phyloP scores from a whole-genome alignment of 2,888 invertebrate genomes.

The Perizoma affinitatum region DNA sequence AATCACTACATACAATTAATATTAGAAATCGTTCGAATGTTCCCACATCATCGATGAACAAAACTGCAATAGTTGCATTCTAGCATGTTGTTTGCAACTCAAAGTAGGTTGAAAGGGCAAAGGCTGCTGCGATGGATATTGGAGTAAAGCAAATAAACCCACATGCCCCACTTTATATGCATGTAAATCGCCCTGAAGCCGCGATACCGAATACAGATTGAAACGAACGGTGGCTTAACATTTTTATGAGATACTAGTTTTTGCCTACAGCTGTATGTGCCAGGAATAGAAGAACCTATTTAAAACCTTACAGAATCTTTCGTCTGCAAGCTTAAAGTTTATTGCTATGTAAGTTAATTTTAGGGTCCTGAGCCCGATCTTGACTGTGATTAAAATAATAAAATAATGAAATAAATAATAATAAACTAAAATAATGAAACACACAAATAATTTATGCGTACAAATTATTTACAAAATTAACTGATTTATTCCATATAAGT shows the following conservation, averaged over 20 bases:
- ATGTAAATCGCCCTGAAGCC: slow-evolving; percentile 70
- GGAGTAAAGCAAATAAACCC: slow-evolving; percentile 65
- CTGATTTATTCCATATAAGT: too few species aligned
- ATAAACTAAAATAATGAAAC: too few species aligned
- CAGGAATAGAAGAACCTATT: too few species aligned
- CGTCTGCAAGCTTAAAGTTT: too few species aligned
- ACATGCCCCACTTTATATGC: slow-evolving; percentile 62
- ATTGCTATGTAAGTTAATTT: too few species aligned
- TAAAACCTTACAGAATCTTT: too few species aligned
- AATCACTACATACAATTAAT: too few species aligned
- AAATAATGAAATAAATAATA: too few species aligned
- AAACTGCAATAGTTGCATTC: slow-evolving; percentile 26
- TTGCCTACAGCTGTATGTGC: slow-evolving; percentile 35
- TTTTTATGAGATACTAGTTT: slow-evolving; percentile 67
- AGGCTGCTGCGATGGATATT: slow-evolving; percentile 56
- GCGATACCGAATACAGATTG: slow-evolving; percentile 71
- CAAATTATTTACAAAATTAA: too few species aligned
- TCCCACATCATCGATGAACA: slow-evolving; percentile 17
- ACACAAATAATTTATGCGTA: too few species aligned
- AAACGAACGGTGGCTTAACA: slow-evolving; percentile 68
- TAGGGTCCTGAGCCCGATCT: too few species aligned
- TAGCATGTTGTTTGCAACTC: slow-evolving; percentile 54
- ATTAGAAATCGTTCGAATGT: background rate
- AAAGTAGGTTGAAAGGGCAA: slow-evolving; percentile 53
- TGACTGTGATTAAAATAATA: too few species aligned